Conservation (phyloP, 1,140 invertebrate genomes). For the Nephila pilipes region DNA sequence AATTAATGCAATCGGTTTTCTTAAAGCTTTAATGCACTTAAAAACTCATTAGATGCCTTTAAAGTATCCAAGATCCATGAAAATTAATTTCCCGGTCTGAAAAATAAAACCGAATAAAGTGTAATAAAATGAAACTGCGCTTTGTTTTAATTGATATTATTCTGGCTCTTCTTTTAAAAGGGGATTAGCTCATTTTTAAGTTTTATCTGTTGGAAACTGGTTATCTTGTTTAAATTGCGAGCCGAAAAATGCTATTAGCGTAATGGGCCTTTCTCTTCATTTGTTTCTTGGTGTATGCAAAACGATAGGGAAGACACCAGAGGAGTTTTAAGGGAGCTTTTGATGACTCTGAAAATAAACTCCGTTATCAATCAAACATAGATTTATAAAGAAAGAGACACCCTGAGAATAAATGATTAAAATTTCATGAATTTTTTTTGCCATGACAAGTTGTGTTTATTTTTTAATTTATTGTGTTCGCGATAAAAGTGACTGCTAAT, state of each 20-base stretch:
- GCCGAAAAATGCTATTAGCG: constrained; percentile 73
- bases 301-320: background rate
- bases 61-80: background rate
- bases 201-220: background rate
- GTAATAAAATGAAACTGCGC: background rate
- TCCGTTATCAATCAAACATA: background rate
- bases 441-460: too few relatives aligned
- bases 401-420: too few relatives aligned
- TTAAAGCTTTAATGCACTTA: background rate
- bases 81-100: constrained; percentile 12
- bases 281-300: constrained; percentile 73
- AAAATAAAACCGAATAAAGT: background rate
- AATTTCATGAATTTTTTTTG: too few relatives aligned
- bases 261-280: background rate
- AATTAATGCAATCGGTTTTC: constrained; percentile 5
- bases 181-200: constrained; percentile 19
- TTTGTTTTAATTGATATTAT: constrained; percentile 27
- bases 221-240: constrained; percentile 11
- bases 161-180: background rate
- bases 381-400: background rate
- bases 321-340: background rate
- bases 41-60: constrained; percentile 18
- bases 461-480: too few relatives aligned
- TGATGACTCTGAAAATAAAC: background rate
- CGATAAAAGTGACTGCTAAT: too few relatives aligned